Conservation (phyloP, 2,113 vertebrate genomes). For the Perca schrenkii region DNA sequence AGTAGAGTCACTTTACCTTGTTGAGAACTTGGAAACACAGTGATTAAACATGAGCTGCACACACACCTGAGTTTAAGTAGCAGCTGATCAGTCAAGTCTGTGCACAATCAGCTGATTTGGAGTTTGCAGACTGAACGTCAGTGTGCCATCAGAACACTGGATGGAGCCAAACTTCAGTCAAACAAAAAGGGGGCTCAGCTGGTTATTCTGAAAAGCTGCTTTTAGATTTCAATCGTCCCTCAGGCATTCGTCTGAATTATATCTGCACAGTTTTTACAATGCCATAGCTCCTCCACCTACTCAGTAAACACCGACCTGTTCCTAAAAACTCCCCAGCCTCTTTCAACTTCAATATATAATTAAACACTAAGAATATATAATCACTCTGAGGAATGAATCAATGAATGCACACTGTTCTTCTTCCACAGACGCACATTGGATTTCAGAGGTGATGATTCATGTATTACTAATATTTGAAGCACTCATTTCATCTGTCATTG, state of each 20-base stretch:
- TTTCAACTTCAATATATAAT: no score
- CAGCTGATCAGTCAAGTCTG: conserved; percentile 34
- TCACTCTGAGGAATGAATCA: no score
- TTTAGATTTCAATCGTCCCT: neutral
- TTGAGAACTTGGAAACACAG: neutral
- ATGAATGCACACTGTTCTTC: no score
- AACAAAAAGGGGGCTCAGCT: neutral
- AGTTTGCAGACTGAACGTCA: neutral
- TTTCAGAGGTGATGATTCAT: no score
- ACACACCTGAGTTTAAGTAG: conserved; percentile 67
- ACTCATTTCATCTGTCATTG: neutral
- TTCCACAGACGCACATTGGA: no score
- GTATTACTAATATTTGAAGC: no score
- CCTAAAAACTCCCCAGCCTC: neutral
- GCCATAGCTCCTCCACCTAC: neutral
- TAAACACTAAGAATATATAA: no score
- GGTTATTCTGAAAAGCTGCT: neutral
- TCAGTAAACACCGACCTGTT: neutral
- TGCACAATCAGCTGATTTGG: conserved; percentile 11
- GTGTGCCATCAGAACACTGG: conserved; percentile 14
- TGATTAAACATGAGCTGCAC: no score
- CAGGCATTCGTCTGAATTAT: neutral
- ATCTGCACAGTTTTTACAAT: neutral
- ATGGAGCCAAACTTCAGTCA: conserved; percentile 35
- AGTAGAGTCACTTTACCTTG: conserved; percentile 39